These are phyloP conservation scores for Patella ulyssiponensis DNA, from an alignment of 2,888 invertebrate species.

Conservation along the genomic window DNA sequence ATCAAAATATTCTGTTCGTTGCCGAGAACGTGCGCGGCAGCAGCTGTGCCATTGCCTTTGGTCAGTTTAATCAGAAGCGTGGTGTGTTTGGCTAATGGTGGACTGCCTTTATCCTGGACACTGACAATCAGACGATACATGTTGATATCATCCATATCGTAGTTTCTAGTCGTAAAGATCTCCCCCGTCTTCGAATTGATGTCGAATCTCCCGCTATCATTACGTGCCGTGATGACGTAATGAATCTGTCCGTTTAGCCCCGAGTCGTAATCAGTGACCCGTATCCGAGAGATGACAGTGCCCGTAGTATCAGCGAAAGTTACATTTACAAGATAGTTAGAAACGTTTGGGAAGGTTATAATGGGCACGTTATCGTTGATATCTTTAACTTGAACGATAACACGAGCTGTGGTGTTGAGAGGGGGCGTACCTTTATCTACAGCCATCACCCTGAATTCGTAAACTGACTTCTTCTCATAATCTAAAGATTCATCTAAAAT, in stretches of 20 bases:
- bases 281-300: conserved; percentile 43
- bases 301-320: conserved; percentile 43
- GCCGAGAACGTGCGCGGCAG: background rate
- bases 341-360: conserved; percentile 54
- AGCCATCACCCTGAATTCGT: conserved; percentile 56
- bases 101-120: conserved; percentile 37
- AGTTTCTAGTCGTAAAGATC: conserved; percentile 27
- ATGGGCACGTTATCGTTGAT: conserved; percentile 59
- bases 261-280: conserved; percentile 49
- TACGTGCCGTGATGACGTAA: conserved; percentile 46
- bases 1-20: conserved; percentile 46
- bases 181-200: conserved; percentile 47
- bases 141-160: conserved; percentile 30
- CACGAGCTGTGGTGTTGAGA: conserved; percentile 41
- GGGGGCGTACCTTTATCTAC: conserved; percentile 59
- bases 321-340: conserved; percentile 48
- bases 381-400: conserved; percentile 46
- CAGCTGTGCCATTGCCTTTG: conserved; percentile 35
- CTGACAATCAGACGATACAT: conserved; percentile 37
- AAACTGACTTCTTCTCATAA: conserved; percentile 49
- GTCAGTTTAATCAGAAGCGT: conserved; percentile 33
- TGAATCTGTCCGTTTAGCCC: conserved; percentile 47
- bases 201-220: conserved; percentile 43
- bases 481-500: conserved; percentile 51
- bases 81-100: conserved; percentile 34